Conservation (phyloP, 2,113 vertebrate genomes). For the Tachuris rubrigastra region DNA sequence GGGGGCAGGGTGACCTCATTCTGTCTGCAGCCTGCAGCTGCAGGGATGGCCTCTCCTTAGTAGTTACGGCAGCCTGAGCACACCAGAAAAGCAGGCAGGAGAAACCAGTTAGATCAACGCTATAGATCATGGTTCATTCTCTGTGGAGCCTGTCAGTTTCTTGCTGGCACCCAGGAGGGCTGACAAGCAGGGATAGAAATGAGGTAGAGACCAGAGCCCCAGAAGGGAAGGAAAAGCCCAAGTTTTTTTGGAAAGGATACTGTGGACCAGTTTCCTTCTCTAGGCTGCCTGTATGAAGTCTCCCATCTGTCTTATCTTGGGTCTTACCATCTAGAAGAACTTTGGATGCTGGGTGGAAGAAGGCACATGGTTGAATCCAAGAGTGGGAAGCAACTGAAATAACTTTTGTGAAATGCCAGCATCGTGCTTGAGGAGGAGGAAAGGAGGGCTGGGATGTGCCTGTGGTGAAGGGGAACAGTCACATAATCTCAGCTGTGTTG, state of each 20-base stretch:
- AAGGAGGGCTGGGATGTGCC: background rate
- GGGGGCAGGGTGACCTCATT: conserved; percentile 54
- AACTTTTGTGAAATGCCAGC: conserved; percentile 56
- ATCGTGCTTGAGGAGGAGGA: conserved; percentile 52
- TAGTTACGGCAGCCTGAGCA: background rate
- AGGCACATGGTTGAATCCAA: background rate
- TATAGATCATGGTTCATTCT: rapidly evolving
- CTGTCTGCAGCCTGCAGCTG: conserved; percentile 29
- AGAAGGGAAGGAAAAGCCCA: background rate
- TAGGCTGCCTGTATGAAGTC: background rate
- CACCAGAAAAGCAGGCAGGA: background rate
- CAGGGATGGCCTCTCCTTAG: background rate
- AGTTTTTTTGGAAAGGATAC: background rate
- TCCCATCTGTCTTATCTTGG: conserved; percentile 6
- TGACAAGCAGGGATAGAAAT: background rate
- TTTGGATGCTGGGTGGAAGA: conserved; percentile 22
- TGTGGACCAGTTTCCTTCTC: background rate
- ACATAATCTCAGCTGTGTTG: background rate
- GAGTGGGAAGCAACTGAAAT: conserved; percentile 63
- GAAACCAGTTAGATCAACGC: background rate
- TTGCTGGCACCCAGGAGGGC: background rate
- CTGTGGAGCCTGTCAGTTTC: rapidly evolving
- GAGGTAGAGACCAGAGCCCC: background rate
- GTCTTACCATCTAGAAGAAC: background rate
- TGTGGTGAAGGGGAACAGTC: background rate